Base-by-base conservation (phyloP, 2,888 invertebrate genomes). In the Molanna angustata region DNA sequence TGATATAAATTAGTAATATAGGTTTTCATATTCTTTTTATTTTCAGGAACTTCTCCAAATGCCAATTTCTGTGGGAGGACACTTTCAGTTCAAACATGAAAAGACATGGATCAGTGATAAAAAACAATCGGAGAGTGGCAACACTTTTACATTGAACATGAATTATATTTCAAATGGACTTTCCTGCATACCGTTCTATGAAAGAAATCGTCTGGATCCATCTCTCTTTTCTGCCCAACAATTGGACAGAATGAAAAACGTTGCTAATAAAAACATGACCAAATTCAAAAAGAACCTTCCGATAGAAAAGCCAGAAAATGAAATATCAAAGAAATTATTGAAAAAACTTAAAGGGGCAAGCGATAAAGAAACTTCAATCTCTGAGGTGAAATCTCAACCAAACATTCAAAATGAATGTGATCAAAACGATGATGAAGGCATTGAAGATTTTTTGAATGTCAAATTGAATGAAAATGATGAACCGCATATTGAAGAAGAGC, bases 51-150 rank as follows among this genome's bases (percentile, higher is more conserved):
- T 77, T 1, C 71, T 72, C 46, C 67, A 71, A 63, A 69, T 70
- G 31, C 71, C 76, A 9, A 60, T 71, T 17, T 69, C 74, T 16
- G 61, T 69, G 1, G 76, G 76, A n/a, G 73, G 73, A 3, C 75
- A 77, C 63, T 77, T 77, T 59, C 76, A 77, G 64, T 77, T 77
- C 54, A 76, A 76, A 63, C 76, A 76, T 61, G 77, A 77, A 62
- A 77, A 75, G 56, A 70, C 74, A 1, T 77, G 77, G 77, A 72
- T 73, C 43, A 61, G 66, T 17, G 65, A 63, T 21, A 67, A 68
- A 18, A 69, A 66, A 1, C 70, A 74, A 1, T 69, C 74, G 1
- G 58, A 68, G 19, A 76, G 74, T 58, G 73, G 75, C 53, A 74
- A 74, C 65, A 74, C 73, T 61, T 77, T 77, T 60, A 69, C 73